Evolutionary conservation across 2,113 vertebrate genomes (phyloP).

Genomic region (Pelusios castaneus): DNA sequence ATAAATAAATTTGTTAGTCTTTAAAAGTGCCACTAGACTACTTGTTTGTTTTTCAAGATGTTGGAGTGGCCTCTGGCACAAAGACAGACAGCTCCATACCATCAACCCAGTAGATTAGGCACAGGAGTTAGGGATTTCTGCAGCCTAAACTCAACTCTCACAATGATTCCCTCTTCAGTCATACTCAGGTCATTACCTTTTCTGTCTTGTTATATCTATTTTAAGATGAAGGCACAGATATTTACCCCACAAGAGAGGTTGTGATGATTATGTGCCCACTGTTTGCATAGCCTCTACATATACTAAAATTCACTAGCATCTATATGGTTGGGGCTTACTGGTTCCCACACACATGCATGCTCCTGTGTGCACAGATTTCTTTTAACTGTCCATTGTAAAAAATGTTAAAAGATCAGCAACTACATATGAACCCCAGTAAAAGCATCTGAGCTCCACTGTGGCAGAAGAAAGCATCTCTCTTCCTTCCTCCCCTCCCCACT

Average conservation of each 20-base stretch:
- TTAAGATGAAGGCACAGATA: background rate
- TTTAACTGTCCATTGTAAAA: background rate
- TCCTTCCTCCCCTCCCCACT: too few species aligned
- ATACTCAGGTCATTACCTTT: background rate
- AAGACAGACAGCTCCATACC: background rate
- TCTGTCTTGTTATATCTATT: background rate
- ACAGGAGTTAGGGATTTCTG: background rate
- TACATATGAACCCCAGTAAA: background rate
- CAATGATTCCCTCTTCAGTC: background rate
- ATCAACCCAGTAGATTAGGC: background rate
- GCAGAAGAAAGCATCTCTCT: background rate
- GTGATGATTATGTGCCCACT: background rate
- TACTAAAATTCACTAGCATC: background rate
- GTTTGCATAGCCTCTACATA: background rate
- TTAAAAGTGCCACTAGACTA: too few species aligned
- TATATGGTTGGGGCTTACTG: background rate
- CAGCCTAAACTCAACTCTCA: background rate
- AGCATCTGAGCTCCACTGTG: background rate
- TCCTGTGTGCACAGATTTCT: background rate
- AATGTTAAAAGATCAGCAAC: background rate
- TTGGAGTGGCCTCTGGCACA: too few species aligned
- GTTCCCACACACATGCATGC: background rate
- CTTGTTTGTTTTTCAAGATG: too few species aligned
- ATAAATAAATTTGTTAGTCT: too few species aligned
- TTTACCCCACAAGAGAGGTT: background rate